Evolutionary conservation across 2,113 vertebrate species (phyloP).

Genomic region (Symphodus melops): DNA sequence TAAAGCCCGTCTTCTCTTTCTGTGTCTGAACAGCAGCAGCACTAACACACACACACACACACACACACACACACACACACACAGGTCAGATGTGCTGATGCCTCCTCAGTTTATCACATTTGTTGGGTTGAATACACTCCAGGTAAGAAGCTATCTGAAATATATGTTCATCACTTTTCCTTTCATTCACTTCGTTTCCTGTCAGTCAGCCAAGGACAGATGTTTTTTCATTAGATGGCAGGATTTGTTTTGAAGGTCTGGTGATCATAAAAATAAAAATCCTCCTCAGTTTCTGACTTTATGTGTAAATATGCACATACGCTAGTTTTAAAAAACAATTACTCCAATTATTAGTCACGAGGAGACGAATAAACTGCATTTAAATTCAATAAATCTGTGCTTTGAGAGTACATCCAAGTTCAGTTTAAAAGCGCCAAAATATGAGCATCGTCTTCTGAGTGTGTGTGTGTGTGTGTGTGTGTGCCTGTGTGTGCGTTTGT

Average conservation of each 20-base stretch:
- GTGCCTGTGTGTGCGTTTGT: too few relatives aligned
- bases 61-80: constrained; percentile 31
- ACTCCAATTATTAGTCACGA: too few relatives aligned
- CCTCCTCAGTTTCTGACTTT: too few relatives aligned
- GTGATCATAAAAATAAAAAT: background rate
- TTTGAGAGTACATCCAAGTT: background rate
- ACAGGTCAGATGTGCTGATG: constrained; percentile 10
- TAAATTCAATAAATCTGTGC: too few relatives aligned
- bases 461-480: too few relatives aligned
- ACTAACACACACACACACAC: constrained; percentile 23
- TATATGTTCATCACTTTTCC: background rate
- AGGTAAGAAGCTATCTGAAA: background rate
- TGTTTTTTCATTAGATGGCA: background rate
- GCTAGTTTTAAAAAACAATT: background rate
- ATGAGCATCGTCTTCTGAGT: background rate
- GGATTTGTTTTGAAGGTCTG: background rate
- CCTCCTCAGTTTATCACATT: constrained; percentile 12
- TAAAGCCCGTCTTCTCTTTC: constrained; percentile 67
- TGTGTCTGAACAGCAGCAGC: constrained; percentile 53
- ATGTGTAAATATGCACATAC: too few relatives aligned
- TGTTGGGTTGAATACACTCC: constrained; percentile 16
- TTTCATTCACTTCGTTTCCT: background rate
- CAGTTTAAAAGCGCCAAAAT: background rate
- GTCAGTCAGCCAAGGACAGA: background rate
- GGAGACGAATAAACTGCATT: too few relatives aligned